Percentiles rank a stretch among this genome's conserved stretches.
These are phyloP conservation scores for Ornithoptera alexandrae DNA, from an alignment of 2,888 invertebrate genomes.

Conservation along the genomic window DNA sequence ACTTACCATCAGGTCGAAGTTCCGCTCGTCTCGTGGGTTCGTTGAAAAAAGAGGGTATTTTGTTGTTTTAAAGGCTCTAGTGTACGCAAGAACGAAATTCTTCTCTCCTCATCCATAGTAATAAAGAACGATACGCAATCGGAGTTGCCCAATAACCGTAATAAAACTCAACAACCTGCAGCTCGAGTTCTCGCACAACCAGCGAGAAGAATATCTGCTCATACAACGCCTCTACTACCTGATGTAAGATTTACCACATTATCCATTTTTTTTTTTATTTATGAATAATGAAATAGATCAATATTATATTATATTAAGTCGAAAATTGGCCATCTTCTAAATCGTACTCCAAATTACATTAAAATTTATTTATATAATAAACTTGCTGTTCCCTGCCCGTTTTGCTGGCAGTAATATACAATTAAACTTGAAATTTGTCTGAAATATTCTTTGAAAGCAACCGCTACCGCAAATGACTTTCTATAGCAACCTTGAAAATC, in stretches of 20 bases:
- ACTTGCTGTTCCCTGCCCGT: too few relatives aligned
- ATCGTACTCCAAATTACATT: too few relatives aligned
- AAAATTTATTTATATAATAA: too few relatives aligned
- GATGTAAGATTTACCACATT: slow-evolving; percentile 52
- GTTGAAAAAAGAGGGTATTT: too few relatives aligned
- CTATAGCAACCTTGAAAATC: too few relatives aligned
- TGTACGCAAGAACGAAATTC: slow-evolving; percentile 80
- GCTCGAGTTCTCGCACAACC: slow-evolving; percentile 59
- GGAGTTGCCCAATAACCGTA: slow-evolving; percentile 82
- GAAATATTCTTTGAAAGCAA: too few relatives aligned
- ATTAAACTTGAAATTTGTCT: too few relatives aligned
- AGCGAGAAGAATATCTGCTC: slow-evolving; percentile 65
- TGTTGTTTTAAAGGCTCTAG: slow-evolving; percentile 53
- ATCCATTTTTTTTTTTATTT: not conserved
- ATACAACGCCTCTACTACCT: slow-evolving; percentile 62
- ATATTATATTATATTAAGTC: not conserved
- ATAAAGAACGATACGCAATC: slow-evolving; percentile 90
- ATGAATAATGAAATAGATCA: not conserved
- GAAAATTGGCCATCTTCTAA: not conserved
- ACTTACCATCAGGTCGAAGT: too few relatives aligned
- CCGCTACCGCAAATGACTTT: too few relatives aligned
- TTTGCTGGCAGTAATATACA: too few relatives aligned
- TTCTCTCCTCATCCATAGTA: slow-evolving; percentile 81
- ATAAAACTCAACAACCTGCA: slow-evolving; percentile 55
- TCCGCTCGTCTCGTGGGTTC: too few relatives aligned